A percentile compares a stretch with the other conserved stretches of the same genome.
Conservation (phyloP, 2,797 vertebrate species). For the Prionace glauca region DNA sequence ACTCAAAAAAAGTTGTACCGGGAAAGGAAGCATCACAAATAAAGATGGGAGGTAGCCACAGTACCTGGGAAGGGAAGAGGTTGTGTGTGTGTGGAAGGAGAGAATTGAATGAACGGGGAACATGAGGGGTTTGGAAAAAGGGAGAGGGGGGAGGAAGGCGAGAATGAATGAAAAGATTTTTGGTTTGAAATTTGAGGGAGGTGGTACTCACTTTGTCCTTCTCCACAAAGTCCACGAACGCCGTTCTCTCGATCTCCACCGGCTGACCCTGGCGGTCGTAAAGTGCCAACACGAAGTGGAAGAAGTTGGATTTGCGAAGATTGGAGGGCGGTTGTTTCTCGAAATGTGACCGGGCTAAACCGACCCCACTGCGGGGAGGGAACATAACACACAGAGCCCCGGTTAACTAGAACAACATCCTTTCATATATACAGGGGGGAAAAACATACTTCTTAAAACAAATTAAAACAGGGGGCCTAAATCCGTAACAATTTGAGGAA, state of each 20-base stretch:
- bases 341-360: slow-evolving; percentile 82
- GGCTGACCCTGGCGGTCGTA: slow-evolving; percentile 95
- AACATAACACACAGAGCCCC: not conserved
- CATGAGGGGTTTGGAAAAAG: no score
- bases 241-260: slow-evolving; percentile 91
- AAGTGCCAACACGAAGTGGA: slow-evolving; percentile 94
- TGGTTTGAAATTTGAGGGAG: not conserved
- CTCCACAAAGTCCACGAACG: slow-evolving; percentile 91
- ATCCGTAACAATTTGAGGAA: not conserved
- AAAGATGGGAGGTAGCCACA: no score
- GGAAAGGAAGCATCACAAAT: no score
- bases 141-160: no score
- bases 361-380: slow-evolving; percentile 66
- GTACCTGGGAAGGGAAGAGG: no score
- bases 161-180: not conserved
- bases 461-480: not conserved
- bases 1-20: no score
- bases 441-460: no score
- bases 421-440: no score
- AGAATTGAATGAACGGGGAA: no score
- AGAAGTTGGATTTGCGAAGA: slow-evolving; percentile 93
- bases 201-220: slow-evolving; percentile 74
- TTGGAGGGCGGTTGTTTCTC: slow-evolving; percentile 95
- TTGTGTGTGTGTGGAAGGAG: no score
- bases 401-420: not conserved